phyloP scores from a whole-genome alignment of 2,113 vertebrate species.

The Rhea americana region DNA sequence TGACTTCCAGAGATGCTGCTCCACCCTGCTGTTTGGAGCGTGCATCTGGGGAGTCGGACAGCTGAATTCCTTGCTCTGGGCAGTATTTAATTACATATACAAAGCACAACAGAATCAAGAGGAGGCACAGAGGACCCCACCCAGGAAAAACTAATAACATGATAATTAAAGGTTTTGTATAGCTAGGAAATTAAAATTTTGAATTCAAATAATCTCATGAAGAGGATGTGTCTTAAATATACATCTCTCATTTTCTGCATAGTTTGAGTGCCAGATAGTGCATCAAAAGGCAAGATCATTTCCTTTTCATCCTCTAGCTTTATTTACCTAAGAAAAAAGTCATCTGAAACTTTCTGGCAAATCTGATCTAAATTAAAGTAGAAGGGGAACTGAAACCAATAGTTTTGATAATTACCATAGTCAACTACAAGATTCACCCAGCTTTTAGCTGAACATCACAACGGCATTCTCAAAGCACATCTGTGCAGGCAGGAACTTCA shows the following conservation, averaged over 20 bases:
- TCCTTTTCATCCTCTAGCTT: background rate
- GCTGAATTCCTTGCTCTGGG: background rate
- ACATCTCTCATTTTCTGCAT: background rate
- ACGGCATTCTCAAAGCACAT: background rate
- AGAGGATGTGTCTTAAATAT: background rate
- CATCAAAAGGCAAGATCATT: background rate
- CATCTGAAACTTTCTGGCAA: conserved; percentile 14
- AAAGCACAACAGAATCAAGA: background rate
- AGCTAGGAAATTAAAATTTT: background rate
- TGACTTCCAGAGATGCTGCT: background rate
- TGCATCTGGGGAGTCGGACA: background rate
- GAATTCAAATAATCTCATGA: background rate
- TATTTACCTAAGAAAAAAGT: background rate
- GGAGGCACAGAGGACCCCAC: background rate
- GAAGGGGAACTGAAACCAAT: background rate
- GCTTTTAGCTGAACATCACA: background rate
- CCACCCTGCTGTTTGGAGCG: background rate
- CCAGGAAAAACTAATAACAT: background rate
- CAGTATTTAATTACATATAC: background rate
- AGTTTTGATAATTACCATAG: conserved; percentile 21
- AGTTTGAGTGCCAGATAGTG: background rate
- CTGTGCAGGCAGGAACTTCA: conserved; percentile 5
- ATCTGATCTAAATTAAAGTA: background rate
- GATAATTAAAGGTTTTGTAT: background rate
- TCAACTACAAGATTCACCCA: background rate